phyloP scores from a whole-genome alignment of 2,888 invertebrate genomes.

The Tachina grossa region DNA sequence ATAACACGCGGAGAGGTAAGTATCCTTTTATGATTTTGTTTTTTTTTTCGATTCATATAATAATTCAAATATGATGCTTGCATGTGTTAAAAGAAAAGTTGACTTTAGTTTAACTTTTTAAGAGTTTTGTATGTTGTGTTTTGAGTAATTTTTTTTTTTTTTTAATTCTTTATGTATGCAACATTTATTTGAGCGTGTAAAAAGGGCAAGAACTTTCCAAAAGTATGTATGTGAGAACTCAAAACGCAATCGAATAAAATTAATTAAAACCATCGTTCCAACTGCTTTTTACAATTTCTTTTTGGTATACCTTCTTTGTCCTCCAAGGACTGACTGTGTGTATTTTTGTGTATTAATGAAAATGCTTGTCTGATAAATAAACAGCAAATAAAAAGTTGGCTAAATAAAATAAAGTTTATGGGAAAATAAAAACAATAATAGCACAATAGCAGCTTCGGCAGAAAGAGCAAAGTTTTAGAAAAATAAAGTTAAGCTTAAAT shows the following conservation, averaged over 20 bases:
- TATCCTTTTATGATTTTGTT: not conserved
- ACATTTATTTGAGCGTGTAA: not conserved
- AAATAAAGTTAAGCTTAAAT: conserved; percentile 58
- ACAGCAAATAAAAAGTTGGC: conserved; percentile 50
- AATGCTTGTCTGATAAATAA: conserved; percentile 25
- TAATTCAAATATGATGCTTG: conserved; percentile 14
- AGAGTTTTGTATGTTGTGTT: not conserved
- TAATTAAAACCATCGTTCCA: conserved; percentile 56
- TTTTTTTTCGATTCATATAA: not conserved
- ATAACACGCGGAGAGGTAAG: conserved; percentile 80
- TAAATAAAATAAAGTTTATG: conserved; percentile 52
- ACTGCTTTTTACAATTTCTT: not conserved
- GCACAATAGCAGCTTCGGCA: conserved; percentile 1
- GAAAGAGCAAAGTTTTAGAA: conserved; percentile 51
- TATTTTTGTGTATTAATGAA: conserved; percentile 34
- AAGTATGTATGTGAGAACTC: conserved; percentile 25
- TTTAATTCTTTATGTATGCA: not conserved
- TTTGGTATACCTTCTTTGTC: not conserved
- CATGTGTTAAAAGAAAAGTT: conserved; percentile 12
- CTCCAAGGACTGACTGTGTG: conserved; percentile 21
- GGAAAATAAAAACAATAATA: conserved; percentile 17
- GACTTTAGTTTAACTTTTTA: too few species aligned
- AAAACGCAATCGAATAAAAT: conserved; percentile 59
- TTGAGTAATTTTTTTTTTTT: not conserved
- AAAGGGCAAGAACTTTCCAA: conserved; percentile 44